Conservation (phyloP, 2,888 invertebrate species). For the Nymphalis urticae region DNA sequence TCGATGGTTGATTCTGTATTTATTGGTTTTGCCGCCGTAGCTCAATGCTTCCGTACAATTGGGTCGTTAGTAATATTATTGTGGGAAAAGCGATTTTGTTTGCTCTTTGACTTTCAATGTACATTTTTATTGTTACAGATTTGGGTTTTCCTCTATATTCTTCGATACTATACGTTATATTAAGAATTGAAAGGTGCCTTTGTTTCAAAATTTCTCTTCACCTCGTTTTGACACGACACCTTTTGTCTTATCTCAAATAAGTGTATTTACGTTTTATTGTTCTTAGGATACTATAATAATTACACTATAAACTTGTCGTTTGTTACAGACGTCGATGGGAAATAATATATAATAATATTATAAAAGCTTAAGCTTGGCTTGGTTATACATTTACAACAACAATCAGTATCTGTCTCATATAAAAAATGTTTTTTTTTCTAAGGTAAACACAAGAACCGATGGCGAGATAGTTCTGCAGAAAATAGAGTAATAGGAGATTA, state of each 20-base stretch:
- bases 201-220: slow-evolving; percentile 43
- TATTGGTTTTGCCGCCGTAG: slow-evolving; percentile 75
- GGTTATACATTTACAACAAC: too few relatives aligned
- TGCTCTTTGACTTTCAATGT: slow-evolving; percentile 77
- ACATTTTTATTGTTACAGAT: slow-evolving; percentile 75
- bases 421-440: too few relatives aligned
- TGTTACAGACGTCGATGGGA: too few relatives aligned
- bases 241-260: too few relatives aligned
- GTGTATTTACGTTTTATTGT: too few relatives aligned
- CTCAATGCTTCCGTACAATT: slow-evolving; percentile 77
- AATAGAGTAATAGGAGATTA: slow-evolving; percentile 85
- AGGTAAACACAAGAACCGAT: slow-evolving; percentile 82
- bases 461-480: slow-evolving; percentile 80
- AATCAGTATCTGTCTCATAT: too few relatives aligned
- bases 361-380: too few relatives aligned
- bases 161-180: slow-evolving; percentile 66
- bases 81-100: slow-evolving; percentile 78
- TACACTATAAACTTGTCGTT: too few relatives aligned
- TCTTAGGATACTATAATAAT: too few relatives aligned
- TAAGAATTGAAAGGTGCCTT: slow-evolving; percentile 64
- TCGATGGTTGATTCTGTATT: slow-evolving; percentile 74
- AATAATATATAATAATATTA: too few relatives aligned
- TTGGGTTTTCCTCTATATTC: slow-evolving; percentile 66
- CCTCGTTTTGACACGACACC: too few relatives aligned
- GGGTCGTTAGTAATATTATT: slow-evolving; percentile 80